These are phyloP conservation scores for Argentina silus DNA, from an alignment of 2,797 vertebrate genomes.

Conservation along the genomic window DNA sequence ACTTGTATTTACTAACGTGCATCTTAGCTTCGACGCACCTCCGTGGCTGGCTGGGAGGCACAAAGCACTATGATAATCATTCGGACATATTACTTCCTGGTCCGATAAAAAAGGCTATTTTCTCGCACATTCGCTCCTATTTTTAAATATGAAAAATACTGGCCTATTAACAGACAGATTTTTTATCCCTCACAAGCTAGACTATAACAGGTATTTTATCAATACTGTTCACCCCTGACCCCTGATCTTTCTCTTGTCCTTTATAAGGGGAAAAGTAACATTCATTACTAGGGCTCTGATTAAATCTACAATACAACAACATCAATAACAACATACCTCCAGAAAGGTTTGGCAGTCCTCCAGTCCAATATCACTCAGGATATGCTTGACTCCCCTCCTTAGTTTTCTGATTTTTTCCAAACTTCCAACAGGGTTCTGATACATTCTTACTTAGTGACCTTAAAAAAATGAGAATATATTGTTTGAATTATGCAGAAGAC, in stretches of 20 bases:
- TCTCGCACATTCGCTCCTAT: too few species aligned
- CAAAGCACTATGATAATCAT: too few species aligned
- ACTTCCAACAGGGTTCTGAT: slow-evolving; percentile 94
- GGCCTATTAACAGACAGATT: neutral
- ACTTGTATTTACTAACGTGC: too few species aligned
- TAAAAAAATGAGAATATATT: slow-evolving; percentile 35
- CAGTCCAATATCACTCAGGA: slow-evolving; percentile 92
- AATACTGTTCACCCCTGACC: too few species aligned
- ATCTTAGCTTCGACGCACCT: too few species aligned
- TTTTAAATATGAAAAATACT: too few species aligned
- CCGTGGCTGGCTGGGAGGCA: too few species aligned
- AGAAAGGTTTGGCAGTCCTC: slow-evolving; percentile 83
- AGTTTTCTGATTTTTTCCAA: slow-evolving; percentile 94
- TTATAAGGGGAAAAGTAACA: too few species aligned
- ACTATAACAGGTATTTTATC: neutral
- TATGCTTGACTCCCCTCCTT: slow-evolving; percentile 90
- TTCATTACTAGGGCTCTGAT: neutral
- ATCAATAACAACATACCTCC: slow-evolving; percentile 62
- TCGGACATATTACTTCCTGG: too few species aligned
- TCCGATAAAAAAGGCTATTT: too few species aligned
- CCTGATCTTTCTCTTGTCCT: too few species aligned
- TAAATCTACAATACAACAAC: neutral
- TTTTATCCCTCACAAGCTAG: too few species aligned
- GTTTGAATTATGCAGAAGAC: neutral
- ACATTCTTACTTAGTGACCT: slow-evolving; percentile 85